These are phyloP conservation scores for Agriotes lineatus DNA, from an alignment of 2,888 invertebrate species.

Conservation along the genomic window DNA sequence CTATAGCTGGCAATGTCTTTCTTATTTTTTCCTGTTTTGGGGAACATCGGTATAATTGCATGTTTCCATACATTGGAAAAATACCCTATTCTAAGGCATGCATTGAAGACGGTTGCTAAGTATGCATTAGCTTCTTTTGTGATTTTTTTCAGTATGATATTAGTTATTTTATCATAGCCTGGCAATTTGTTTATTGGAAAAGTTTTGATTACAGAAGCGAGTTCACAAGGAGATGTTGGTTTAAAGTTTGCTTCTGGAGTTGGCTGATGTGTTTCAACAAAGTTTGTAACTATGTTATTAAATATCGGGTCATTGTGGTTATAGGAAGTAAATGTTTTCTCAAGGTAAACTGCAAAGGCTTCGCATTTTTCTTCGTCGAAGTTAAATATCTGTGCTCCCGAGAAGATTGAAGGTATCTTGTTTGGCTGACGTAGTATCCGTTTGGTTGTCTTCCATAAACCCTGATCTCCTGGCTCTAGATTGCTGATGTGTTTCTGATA, in stretches of 20 bases:
- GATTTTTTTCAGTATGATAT: conserved; percentile 4
- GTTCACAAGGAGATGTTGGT: conserved; percentile 9
- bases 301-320: conserved; percentile 3
- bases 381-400: conserved; percentile 2
- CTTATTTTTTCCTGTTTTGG: conserved; percentile 43
- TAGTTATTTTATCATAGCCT: not conserved
- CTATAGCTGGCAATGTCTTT: conserved; percentile 37
- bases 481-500: conserved; percentile 20
- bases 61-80: conserved; percentile 43
- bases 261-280: not conserved
- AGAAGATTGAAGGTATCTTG: not conserved
- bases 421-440: conserved; percentile 3
- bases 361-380: conserved; percentile 16
- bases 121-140: conserved; percentile 38
- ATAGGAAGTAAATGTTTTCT: conserved; percentile 6
- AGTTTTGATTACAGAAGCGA: not conserved
- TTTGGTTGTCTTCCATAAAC: conserved; percentile 10
- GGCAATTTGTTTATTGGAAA: conserved; percentile 12
- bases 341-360: conserved; percentile 1
- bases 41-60: conserved; percentile 40
- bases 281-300: not conserved
- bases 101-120: conserved; percentile 39
- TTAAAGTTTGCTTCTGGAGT: not conserved
- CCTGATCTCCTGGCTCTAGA: conserved; percentile 1
- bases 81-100: conserved; percentile 29